Base-by-base conservation (phyloP, 92 coral and sea anemone species). In the Diadumene lineata region DNA sequence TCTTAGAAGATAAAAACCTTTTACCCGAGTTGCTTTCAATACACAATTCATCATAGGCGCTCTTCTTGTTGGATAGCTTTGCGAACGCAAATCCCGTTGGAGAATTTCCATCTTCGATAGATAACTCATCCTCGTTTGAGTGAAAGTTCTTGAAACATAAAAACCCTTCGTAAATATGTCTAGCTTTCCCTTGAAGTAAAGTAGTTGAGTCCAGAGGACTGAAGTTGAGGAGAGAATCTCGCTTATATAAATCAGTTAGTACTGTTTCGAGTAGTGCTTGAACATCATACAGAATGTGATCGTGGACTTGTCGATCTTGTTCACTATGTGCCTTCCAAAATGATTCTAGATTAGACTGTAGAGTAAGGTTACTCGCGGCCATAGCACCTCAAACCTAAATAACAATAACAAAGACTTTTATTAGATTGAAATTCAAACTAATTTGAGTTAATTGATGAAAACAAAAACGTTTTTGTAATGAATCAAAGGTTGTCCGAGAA, bases 91-190 rank as follows among this genome's bases (percentile, higher is more conserved):
- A 89, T 0, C 94, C 94, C 0, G 83, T 60, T 7, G 88, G 86
- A 6, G 93, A 64, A 53, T 89, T 90, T 6, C 94, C 93, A 60
- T 89, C 94, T 51, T 89, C 94, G 25, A 86, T 82, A 1, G 94
- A 69, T 32, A 89, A 74, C 19, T 46, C 82, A n/a, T 67, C 27
- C 33, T 86, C 86, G 16, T 48, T 72, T 32, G 91, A 73, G 26
- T 82, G 81, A 30, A 89, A 79, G 28, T 83, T 64, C 60, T 77
- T 72, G 58, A 89, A 60, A 65, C 56, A 53, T 50, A 89, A 31
- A 26, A 82, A 56, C 56, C 87, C 71, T 50, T 89, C 91, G 70
- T 72, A 77, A 38, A 66, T 73, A 44, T 57, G 78, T 21, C 82
- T 79, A n/a, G 83, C 48, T 53, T 74, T 86, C 27, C 79, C 69